A percentile compares a stretch with the other conserved stretches of the same genome.
Conservation (phyloP, 2,113 vertebrate genomes). For the Rhombomys opimus region DNA sequence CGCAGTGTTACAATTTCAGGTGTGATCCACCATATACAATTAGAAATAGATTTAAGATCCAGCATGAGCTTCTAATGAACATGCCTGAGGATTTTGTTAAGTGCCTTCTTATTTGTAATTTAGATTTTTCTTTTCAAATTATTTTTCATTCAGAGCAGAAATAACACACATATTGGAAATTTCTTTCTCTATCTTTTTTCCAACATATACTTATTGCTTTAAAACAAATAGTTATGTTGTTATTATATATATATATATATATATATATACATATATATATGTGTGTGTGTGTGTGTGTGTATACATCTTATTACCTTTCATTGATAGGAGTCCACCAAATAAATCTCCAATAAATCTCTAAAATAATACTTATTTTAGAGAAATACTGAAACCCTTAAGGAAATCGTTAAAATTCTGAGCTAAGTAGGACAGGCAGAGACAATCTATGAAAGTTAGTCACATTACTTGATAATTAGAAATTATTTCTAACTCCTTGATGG, state of each 20-base stretch:
- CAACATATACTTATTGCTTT: not conserved
- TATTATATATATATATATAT: not conserved
- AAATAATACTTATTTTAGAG: not conserved
- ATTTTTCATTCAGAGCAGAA: not conserved
- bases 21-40: no score
- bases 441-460: not conserved
- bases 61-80: not conserved
- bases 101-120: not conserved
- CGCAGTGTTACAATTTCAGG: not conserved
- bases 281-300: no score
- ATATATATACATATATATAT: not conserved
- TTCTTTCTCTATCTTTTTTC: not conserved
- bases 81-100: not conserved
- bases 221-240: not conserved
- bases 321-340: not conserved
- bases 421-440: not conserved
- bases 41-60: not conserved
- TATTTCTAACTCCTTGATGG: not conserved
- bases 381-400: not conserved
- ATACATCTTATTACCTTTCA: not conserved
- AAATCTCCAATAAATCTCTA: not conserved
- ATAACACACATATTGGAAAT: not conserved
- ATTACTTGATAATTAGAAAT: not conserved
- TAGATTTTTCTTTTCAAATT: conserved; percentile 30
- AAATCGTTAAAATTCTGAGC: not conserved